Base-by-base conservation (phyloP, 37 sponge, comb jelly and placozoan genomes). In the Aplysina aerophoba region DNA sequence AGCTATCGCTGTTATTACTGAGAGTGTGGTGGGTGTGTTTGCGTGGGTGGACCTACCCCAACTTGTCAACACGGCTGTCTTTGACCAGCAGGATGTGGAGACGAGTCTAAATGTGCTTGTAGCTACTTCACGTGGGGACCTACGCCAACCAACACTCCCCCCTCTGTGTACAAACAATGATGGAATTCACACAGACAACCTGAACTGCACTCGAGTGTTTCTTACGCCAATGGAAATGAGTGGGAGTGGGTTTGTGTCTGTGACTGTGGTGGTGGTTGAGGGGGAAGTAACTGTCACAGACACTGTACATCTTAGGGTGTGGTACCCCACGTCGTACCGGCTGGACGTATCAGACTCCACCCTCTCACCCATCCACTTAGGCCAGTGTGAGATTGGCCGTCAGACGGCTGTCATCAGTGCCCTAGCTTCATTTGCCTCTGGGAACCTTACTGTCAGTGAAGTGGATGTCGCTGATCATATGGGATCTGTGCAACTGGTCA, bases 11-110 rank as follows among this genome's bases (percentile, higher is more conserved):
- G 74, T 89, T 24, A 69, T 88, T 0, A 44, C 77, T 1, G 84
- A 92, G 4, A 33, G 11, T 15, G 6, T 89, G 4, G 53, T 90
- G 22, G 88, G 87, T 30, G 34, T 93, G 38, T 81, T 87, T 55
- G 84, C 93, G 0, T 87, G 66, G 30, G 80, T 67, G n/a, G 79
- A 35, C 0, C 87, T 89, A 25, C 58, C 93, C 4, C 83, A 87
- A 78, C 53, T 93, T 2, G 72, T 89, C 22, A 93, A 93, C 65
- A 93, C 93, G 53, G 93, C 91, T 77, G 88, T 61, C 30, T 75
- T 93, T 27, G 35, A 69, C 16, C 15, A 57, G 6, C 4, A 14
- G 24, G 2, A 27, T 87, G 4, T 80, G 72, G 19, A n/a, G 15
- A 33, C 85, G 13, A 1, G 59, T 85, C 11, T 17, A 54, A 11